Conservation (phyloP, 2,888 invertebrate species). For the Vandiemenella viatica region DNA sequence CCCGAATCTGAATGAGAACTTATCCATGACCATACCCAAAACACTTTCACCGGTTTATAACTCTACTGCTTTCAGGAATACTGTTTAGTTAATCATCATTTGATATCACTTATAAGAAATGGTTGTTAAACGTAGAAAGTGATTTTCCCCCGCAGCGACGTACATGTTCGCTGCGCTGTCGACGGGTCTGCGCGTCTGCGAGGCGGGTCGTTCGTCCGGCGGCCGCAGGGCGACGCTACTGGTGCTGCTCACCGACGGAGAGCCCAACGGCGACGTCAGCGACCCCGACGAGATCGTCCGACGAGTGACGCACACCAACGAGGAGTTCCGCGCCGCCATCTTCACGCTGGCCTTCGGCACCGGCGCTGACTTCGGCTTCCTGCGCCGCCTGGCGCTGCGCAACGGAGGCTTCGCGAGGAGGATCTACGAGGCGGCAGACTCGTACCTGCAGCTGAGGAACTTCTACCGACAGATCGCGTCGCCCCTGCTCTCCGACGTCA, state of each 20-base stretch:
- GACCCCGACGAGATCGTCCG: conserved; percentile 36
- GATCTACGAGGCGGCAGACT: conserved; percentile 56
- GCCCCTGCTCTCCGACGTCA: conserved; percentile 47
- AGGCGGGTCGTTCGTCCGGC: conserved; percentile 12
- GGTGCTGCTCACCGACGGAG: conserved; percentile 51
- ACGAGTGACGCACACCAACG: conserved; percentile 36
- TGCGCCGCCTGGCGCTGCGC: conserved; percentile 46
- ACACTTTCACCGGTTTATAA: neutral
- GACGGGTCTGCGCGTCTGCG: conserved; percentile 36
- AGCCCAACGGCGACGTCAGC: conserved; percentile 46
- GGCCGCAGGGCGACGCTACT: conserved; percentile 35
- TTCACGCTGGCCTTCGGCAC: conserved; percentile 57
- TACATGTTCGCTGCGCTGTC: conserved; percentile 50
- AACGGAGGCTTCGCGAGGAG: conserved; percentile 52
- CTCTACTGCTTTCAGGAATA: neutral
- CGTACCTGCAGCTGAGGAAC: conserved; percentile 46
- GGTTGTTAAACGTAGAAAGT: neutral
- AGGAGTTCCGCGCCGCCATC: conserved; percentile 30
- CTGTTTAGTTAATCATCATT: too few relatives aligned
- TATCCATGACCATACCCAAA: neutral
- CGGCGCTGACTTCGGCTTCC: conserved; percentile 47
- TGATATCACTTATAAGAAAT: too few relatives aligned
- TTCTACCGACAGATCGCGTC: conserved; percentile 55
- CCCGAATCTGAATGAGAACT: too few relatives aligned
- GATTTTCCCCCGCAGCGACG: conserved; percentile 36